Conservation (phyloP, 2,113 vertebrate species). For the Sturnira hondurensis region DNA sequence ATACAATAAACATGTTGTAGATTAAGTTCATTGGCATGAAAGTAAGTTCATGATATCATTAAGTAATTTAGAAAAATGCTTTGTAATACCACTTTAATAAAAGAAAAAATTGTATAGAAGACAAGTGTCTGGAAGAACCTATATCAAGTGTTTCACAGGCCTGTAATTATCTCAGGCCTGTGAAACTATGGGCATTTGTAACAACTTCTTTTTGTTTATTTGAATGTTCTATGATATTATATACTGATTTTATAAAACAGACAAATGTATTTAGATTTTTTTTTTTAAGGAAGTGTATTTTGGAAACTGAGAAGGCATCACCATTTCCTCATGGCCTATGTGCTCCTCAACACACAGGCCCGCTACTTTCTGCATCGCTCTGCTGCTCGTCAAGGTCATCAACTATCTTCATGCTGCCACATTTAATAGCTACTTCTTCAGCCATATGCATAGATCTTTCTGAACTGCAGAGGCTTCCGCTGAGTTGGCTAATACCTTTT, state of each 20-base stretch:
- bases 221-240: not conserved
- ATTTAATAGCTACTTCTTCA: not conserved
- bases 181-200: not conserved
- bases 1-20: not conserved
- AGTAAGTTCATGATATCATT: constrained; percentile 14
- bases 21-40: constrained; percentile 14
- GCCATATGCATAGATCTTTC: not conserved
- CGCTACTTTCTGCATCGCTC: not conserved
- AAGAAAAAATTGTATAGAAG: not conserved
- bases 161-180: not conserved
- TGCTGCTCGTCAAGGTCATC: not conserved
- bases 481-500: not conserved
- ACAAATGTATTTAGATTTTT: not conserved
- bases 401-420: not conserved
- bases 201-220: constrained; percentile 3
- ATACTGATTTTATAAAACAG: constrained; percentile 6
- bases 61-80: not conserved
- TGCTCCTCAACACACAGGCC: not conserved
- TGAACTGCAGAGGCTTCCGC: not conserved
- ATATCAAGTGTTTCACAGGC: not conserved
- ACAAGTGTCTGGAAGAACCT: not conserved
- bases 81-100: constrained; percentile 18
- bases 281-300: not conserved
- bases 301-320: not conserved
- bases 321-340: not conserved